phyloP scores from a whole-genome alignment of 2,888 invertebrate species.

The Quadroppia sp. region DNA sequence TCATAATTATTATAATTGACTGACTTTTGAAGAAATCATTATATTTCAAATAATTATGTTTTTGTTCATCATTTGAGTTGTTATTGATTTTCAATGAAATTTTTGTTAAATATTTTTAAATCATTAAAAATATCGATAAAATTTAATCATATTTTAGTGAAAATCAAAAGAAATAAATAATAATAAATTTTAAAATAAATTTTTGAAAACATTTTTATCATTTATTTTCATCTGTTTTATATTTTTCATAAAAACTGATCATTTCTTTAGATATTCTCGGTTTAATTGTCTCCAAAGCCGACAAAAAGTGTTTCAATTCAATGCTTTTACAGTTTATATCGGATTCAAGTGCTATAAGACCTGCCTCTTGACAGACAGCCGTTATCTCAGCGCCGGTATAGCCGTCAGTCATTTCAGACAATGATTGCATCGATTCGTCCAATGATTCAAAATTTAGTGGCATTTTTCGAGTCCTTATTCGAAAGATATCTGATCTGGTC shows the following conservation, averaged over 20 bases:
- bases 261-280: conserved; percentile 71
- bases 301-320: conserved; percentile 65
- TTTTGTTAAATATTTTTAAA: too few species aligned
- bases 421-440: conserved; percentile 56
- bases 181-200: too few species aligned
- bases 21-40: too few species aligned
- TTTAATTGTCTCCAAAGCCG: conserved; percentile 65
- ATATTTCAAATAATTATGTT: too few species aligned
- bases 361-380: conserved; percentile 88
- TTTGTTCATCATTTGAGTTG: too few species aligned
- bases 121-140: too few species aligned
- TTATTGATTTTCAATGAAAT: too few species aligned
- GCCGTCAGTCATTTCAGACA: conserved; percentile 65
- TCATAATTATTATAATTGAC: too few species aligned
- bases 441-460: conserved; percentile 64
- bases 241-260: conserved; percentile 69
- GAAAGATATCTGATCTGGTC: conserved; percentile 76
- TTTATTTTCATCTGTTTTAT: conserved; percentile 42
- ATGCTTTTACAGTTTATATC: conserved; percentile 64
- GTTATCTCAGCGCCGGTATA: conserved; percentile 85
- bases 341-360: conserved; percentile 74
- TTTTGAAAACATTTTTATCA: too few species aligned
- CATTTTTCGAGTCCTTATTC: conserved; percentile 70
- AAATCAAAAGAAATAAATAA: too few species aligned
- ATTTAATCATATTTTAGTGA: too few species aligned